A percentile compares a stretch with the other conserved stretches of the same genome.
phyloP scores from a whole-genome alignment of 1,140 invertebrate species.

The Panagrolaimus sp. region DNA sequence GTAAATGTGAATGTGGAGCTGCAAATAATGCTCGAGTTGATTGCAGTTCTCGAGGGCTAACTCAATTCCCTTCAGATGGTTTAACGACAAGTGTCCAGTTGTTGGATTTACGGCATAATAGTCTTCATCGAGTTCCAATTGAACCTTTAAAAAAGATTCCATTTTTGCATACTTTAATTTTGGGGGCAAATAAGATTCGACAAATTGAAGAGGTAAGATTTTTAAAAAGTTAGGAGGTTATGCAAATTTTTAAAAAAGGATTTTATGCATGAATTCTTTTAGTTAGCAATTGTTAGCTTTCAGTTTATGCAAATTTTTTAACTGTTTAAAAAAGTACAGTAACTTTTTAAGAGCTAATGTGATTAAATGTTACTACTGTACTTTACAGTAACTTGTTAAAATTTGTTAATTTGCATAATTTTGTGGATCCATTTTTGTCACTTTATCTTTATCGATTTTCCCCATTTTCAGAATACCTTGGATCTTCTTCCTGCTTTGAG shows the following conservation, averaged over 20 bases:
- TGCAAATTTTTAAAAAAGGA: too few species aligned
- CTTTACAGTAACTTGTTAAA: too few species aligned
- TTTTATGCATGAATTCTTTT: too few species aligned
- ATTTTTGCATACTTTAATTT: conserved; percentile 29
- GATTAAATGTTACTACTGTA: too few species aligned
- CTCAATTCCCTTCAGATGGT: conserved; percentile 17
- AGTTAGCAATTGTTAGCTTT: too few species aligned
- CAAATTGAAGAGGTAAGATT: conserved; percentile 37
- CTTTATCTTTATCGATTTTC: too few species aligned
- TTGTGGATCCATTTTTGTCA: too few species aligned
- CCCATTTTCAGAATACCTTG: conserved; percentile 40
- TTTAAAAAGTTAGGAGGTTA: neutral
- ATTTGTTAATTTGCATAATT: too few species aligned
- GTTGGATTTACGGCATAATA: conserved; percentile 32
- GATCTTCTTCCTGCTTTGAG: conserved; percentile 36
- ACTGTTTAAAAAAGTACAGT: too few species aligned
- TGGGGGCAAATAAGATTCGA: conserved; percentile 36
- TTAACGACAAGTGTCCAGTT: neutral
- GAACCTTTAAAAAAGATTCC: conserved; percentile 15
- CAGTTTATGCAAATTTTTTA: too few species aligned
- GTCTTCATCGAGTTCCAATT: neutral
- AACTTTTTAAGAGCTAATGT: too few species aligned
- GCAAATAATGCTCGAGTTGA: conserved; percentile 21
- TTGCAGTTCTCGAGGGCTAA: conserved; percentile 12
- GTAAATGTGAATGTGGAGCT: neutral